These are phyloP conservation scores for Lepisosteus oculatus DNA, from an alignment of 2,113 vertebrate species.

Conservation along the genomic window DNA sequence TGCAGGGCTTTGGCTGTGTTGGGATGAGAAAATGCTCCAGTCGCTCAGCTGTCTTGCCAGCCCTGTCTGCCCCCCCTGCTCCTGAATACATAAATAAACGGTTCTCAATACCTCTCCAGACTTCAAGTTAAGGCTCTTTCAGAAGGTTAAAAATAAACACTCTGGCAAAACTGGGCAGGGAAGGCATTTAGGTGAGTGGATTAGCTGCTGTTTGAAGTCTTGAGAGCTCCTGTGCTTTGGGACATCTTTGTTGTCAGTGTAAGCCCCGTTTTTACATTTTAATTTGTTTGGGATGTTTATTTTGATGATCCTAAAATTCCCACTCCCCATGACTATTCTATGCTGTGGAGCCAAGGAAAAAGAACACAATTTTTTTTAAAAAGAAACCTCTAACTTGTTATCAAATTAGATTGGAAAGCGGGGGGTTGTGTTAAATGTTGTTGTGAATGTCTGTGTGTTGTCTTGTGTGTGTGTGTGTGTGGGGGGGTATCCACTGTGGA, in stretches of 20 bases:
- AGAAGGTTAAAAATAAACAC: background rate
- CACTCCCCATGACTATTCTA: background rate
- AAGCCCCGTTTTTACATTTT: background rate
- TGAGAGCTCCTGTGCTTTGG: background rate
- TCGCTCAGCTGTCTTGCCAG: background rate
- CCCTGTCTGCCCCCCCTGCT: too few species aligned
- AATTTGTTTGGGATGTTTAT: slow-evolving; percentile 11
- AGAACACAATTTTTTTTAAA: too few species aligned
- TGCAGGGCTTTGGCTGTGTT: too few species aligned
- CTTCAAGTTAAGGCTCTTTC: background rate
- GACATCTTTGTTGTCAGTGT: background rate
- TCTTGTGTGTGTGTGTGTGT: background rate
- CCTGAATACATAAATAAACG: slow-evolving; percentile 12
- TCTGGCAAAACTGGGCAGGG: background rate
- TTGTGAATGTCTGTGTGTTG: too few species aligned
- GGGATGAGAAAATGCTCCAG: background rate
- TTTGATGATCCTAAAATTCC: background rate
- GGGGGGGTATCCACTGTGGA: background rate
- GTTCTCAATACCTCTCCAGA: background rate
- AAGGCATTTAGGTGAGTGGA: background rate
- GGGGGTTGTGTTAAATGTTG: too few species aligned
- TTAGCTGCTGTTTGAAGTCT: background rate
- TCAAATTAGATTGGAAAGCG: background rate
- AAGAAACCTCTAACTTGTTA: background rate
- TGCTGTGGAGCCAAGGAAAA: background rate